These are phyloP conservation scores for Dioctria linearis DNA, from an alignment of 2,888 invertebrate species.

Conservation along the genomic window DNA sequence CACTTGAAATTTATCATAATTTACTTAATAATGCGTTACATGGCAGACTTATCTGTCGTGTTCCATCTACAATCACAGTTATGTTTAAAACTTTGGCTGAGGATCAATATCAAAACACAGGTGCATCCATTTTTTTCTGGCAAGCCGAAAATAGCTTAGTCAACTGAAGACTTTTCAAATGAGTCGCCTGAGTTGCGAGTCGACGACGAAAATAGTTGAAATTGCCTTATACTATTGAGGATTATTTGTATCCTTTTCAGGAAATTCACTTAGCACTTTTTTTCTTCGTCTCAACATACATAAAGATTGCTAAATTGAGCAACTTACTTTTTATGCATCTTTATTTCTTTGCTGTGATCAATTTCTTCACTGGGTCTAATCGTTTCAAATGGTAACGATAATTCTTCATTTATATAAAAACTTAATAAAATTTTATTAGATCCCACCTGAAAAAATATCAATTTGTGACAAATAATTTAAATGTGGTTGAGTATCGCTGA, in stretches of 20 bases:
- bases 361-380: constrained; percentile 66
- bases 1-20: constrained; percentile 66
- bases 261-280: constrained; percentile 20
- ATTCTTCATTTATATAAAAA: constrained; percentile 66
- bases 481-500: too few species aligned
- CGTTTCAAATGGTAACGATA: constrained; percentile 67
- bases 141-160: constrained; percentile 65
- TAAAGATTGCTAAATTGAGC: neutral
- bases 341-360: constrained; percentile 33
- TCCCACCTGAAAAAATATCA: constrained; percentile 65
- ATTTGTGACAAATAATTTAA: neutral
- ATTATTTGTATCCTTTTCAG: constrained; percentile 57
- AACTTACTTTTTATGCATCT: neutral
- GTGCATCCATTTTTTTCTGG: constrained; percentile 68
- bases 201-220: constrained; percentile 67
- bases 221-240: constrained; percentile 67
- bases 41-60: constrained; percentile 65
- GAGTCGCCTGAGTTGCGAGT: constrained; percentile 60
- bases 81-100: constrained; percentile 64
- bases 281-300: constrained; percentile 39
- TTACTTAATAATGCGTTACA: constrained; percentile 63
- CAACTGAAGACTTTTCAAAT: constrained; percentile 64
- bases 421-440: constrained; percentile 68
- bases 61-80: constrained; percentile 65
- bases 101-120: constrained; percentile 65